These are phyloP conservation scores for Chironomus riparius DNA, from an alignment of 2,888 invertebrate species.

Conservation along the genomic window DNA sequence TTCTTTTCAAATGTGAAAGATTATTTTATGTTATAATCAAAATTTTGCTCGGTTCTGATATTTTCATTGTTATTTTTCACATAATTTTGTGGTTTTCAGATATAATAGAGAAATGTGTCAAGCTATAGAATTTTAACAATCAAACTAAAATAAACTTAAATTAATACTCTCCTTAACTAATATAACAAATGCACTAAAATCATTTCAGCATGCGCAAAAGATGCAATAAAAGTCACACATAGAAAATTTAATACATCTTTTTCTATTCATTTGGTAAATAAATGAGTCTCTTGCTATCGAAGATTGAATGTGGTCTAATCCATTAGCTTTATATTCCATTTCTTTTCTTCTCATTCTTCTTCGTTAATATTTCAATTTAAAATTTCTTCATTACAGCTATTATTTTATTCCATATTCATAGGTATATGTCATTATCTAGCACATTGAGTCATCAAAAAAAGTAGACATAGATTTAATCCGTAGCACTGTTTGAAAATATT, in stretches of 20 bases:
- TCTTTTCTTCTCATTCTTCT: background rate
- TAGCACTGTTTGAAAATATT: too few species aligned
- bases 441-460: slow-evolving; percentile 9
- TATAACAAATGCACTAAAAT: background rate
- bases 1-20: too few species aligned
- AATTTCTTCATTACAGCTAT: background rate
- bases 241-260: too few species aligned
- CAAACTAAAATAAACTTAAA: background rate
- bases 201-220: background rate
- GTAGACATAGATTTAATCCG: too few species aligned
- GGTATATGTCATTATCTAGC: background rate
- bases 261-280: background rate
- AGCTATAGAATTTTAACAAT: too few species aligned
- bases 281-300: background rate
- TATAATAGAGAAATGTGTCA: too few species aligned
- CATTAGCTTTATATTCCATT: background rate
- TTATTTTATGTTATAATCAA: too few species aligned
- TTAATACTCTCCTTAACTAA: background rate
- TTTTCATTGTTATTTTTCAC: too few species aligned
- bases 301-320: slow-evolving; percentile 6
- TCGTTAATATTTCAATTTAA: background rate
- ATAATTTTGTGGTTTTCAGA: too few species aligned
- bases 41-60: too few species aligned
- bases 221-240: background rate
- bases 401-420: background rate